Evolutionary conservation across 1,140 invertebrate species (phyloP), one percentile per base, ranked within the genome.

Genomic region (Drosophila kepulauana): DNA sequence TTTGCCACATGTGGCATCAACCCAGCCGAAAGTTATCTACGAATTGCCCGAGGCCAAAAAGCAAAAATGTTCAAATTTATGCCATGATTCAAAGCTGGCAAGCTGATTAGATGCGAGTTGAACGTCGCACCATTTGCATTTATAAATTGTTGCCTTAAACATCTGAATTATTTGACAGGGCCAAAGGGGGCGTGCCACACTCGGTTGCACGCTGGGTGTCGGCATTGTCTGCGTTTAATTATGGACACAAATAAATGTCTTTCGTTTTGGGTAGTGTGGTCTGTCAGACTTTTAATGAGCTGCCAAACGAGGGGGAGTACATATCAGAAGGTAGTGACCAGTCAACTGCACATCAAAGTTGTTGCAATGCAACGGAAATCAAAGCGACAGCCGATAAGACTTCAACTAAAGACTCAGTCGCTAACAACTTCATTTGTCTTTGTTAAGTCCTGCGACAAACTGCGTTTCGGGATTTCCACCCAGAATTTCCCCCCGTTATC

Each of bases 361-460:
- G 52, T 85, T 52, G 57, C 63, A 43, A 46, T 76, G 74, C 74
- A 69, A 70, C 46, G 63, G 28, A 66, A 84, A 78, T 88, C 73
- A 63, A 71, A 76, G 62, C 45, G 45, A 54, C 61, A 74, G 38
- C n/a, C 57, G 67, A 67, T 59, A 56, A 52, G 68, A 65, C 63
- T 25, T 10, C 64, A 7, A 7, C 51, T 28, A 30, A 30, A 11
- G 25, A 35, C 38, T 28, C 25, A 75, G 54, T 71, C 64, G 81
- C 74, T 79, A 89, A 89, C 80, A 89, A 85, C 85, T 89, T 85
- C 81, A 89, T 89, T 89, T 89, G 85, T 89, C 85, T 89, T 78
- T 75, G 78, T 79, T 89, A 81, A 89, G 81, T 79, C 75, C 56
- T 79, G 56, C 78, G 51, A 68, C 63, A 64, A 59, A 72, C 73